Percentiles rank a stretch among this genome's conserved stretches.
phyloP scores from a whole-genome alignment of 2,888 invertebrate species.

The Hirudinaria manillensis region DNA sequence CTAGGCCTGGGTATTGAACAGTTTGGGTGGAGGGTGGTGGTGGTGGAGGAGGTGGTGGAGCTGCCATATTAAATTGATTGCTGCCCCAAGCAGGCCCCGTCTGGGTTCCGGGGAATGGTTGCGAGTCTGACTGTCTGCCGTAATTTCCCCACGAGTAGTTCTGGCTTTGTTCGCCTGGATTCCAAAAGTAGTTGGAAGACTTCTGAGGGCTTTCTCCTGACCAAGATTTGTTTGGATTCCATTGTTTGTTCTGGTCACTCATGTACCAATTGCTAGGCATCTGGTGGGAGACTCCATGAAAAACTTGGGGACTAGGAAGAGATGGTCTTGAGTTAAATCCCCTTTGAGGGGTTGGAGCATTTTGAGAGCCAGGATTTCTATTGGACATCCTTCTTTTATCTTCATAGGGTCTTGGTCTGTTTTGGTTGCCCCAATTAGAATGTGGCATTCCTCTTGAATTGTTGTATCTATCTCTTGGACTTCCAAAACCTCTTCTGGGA shows the following conservation, averaged over 20 bases:
- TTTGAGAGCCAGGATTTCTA: slow-evolving; percentile 13
- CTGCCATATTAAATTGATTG: neutral
- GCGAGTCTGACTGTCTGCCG: neutral
- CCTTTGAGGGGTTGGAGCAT: slow-evolving; percentile 10
- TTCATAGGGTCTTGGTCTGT: neutral
- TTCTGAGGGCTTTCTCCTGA: neutral
- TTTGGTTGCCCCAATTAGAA: neutral
- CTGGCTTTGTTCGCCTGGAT: neutral
- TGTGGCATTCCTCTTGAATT: neutral
- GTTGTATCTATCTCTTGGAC: neutral
- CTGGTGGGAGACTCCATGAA: neutral
- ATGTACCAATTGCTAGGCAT: neutral
- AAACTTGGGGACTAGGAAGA: neutral
- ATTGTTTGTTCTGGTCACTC: neutral
- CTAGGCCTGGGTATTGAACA: slow-evolving; percentile 3
- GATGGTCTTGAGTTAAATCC: neutral
- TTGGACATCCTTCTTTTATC: neutral
- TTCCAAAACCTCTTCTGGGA: neutral
- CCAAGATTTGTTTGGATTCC: neutral
- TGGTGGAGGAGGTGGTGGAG: slow-evolving; percentile 8
- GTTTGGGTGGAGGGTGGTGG: neutral
- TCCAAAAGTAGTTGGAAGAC: slow-evolving; percentile 1
- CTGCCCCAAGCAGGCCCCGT: neutral
- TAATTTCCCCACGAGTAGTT: neutral
- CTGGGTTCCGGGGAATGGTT: neutral